Conservation (phyloP, 2,888 invertebrate genomes). For the Drosophila parthenogenetica region DNA sequence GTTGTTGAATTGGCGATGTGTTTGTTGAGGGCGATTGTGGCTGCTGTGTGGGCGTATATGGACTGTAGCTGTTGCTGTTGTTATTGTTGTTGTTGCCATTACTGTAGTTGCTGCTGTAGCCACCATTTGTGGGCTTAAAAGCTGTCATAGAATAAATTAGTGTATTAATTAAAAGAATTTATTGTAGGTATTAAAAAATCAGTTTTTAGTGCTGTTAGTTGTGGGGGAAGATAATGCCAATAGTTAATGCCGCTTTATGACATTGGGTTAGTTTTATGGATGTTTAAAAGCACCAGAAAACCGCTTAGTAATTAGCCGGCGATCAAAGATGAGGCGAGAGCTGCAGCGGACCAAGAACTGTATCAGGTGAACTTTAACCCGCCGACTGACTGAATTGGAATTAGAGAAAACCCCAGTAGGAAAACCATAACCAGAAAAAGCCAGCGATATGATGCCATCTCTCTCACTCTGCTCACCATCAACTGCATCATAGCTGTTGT, state of each 20-base stretch:
- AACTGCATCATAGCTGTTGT: conserved; percentile 59
- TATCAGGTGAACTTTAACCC: conserved; percentile 47
- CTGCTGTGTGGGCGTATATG: conserved; percentile 49
- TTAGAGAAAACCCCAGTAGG: conserved; percentile 54
- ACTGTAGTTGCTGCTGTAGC: conserved; percentile 38
- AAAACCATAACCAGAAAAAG: conserved; percentile 56
- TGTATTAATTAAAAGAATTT: not conserved
- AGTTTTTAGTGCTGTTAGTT: conserved; percentile 69
- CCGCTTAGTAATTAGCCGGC: conserved; percentile 76
- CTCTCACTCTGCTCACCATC: conserved; percentile 70
- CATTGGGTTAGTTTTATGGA: conserved; percentile 58
- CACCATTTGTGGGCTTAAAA: conserved; percentile 39
- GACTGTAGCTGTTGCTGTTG: conserved; percentile 47
- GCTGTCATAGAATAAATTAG: conserved; percentile 23
- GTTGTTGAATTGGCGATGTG: conserved; percentile 54
- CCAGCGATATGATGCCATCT: conserved; percentile 55
- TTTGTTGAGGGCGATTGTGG: conserved; percentile 58
- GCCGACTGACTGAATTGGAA: conserved; percentile 21
- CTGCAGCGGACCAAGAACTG: conserved; percentile 51
- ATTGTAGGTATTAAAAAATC: not conserved
- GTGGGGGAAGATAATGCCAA: conserved; percentile 47
- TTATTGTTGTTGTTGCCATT: conserved; percentile 32
- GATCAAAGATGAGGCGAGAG: conserved; percentile 52
- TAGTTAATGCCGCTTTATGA: conserved; percentile 55
- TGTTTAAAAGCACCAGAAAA: conserved; percentile 68